Base-by-base conservation (phyloP, 2,888 invertebrate genomes). In the Phymatocera aterrima region DNA sequence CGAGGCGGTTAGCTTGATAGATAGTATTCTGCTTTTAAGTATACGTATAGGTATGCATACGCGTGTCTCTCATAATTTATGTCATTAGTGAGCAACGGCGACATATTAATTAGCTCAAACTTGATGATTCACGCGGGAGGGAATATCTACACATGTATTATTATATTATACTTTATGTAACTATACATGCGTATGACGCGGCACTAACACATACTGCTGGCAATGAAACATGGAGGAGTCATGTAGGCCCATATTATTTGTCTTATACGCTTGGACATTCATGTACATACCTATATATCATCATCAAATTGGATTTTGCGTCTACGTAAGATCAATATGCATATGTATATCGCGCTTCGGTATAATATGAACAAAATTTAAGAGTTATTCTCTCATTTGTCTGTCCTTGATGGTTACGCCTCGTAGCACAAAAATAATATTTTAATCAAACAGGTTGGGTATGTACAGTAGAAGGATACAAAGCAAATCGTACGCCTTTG, bases 111-210 rank as follows among this genome's bases (percentile, higher is more conserved):
- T 83, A 78, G 54, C 57, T 37, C 43, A 57, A 57, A 72, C 70
- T 51, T 51, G 24, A 60, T 85, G 86, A 87, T 74, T 86, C 86
- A 87, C 60, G 24, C 61, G 57, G 82, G 82, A 82, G n/a, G 6
- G 37, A 37, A 64, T 64, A 21, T 51, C n/a, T 15, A 51, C 51
- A 15, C n/a, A 54, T 8, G 8, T 21, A n/a, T 4, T 3, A 18
- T 2, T 54, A 54, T 68, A 43, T 21, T 28, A 43, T 46, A 24
- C 12, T 5, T 10, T 37, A 10, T 57, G 28, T 28, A 24, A n/a
- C n/a, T 28, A 57, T 57, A 24, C 24, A 28, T 3, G 2, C 34
- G 43, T 43, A 43, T 12, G 43, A 12, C 61, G n/a, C 61, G 37
- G 18, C 1, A n/a, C 37, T 37, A 34, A 37, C 34, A 5, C 10